These are phyloP conservation scores for Diachasmimorpha longicaudata DNA, from an alignment of 1,140 invertebrate genomes.

Conservation along the genomic window DNA sequence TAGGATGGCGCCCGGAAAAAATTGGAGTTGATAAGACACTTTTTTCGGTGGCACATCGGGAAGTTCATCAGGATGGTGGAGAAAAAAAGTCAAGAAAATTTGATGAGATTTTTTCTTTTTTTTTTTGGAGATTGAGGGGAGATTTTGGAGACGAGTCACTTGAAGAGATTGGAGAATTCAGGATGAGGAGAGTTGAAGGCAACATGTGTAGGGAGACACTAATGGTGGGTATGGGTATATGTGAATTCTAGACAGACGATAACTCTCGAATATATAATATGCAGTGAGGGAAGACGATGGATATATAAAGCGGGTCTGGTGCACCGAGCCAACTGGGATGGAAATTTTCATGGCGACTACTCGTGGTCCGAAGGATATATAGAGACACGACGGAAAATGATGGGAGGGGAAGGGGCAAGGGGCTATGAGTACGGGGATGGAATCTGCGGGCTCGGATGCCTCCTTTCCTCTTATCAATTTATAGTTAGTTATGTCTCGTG, in stretches of 20 bases:
- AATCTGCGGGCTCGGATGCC: not conserved
- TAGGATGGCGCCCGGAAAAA: not conserved
- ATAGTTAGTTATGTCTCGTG: slow-evolving; percentile 46
- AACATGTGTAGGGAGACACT: not conserved
- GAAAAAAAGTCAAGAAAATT: not conserved
- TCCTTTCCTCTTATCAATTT: slow-evolving; percentile 46
- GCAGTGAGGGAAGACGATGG: not conserved
- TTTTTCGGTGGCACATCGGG: not conserved
- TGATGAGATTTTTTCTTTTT: not conserved
- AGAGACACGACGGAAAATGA: not conserved
- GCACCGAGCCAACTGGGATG: slow-evolving; percentile 23
- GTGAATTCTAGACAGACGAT: not conserved
- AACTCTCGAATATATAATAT: not conserved
- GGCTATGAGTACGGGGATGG: not conserved
- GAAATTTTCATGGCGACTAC: slow-evolving; percentile 28
- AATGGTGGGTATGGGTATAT: not conserved
- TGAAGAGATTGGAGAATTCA: too few species aligned
- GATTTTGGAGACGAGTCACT: not conserved
- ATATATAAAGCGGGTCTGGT: not conserved
- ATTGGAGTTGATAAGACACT: not conserved
- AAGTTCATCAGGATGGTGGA: not conserved
- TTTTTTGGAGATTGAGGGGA: not conserved
- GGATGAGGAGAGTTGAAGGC: too few species aligned
- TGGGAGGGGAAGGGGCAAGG: not conserved
- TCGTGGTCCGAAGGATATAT: slow-evolving; percentile 10